Conservation (phyloP, 2,888 invertebrate species). For the Microctonus aethiopoides region DNA sequence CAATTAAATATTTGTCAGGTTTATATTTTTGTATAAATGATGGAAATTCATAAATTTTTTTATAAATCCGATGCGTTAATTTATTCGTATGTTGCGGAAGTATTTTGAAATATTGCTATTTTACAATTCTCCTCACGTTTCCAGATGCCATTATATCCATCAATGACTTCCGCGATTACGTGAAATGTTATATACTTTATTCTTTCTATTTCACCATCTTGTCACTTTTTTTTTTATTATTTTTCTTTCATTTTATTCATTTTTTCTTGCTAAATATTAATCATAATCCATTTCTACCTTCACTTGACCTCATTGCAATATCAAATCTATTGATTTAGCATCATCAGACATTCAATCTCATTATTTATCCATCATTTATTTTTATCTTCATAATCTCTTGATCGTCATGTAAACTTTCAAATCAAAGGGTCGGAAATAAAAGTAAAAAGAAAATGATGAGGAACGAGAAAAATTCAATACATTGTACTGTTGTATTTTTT, state of each 20-base stretch:
- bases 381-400: not conserved
- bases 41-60: not conserved
- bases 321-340: constrained; percentile 3
- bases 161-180: constrained; percentile 15
- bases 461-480: not conserved
- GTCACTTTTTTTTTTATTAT: not conserved
- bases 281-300: not conserved
- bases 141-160: constrained; percentile 9
- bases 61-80: not conserved
- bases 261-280: not conserved
- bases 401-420: not conserved
- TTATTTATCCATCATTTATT: not conserved
- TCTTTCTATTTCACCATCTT: not conserved
- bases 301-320: not conserved
- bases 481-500: not conserved
- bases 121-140: not conserved
- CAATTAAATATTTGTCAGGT: not conserved
- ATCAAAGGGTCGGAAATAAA: too few relatives aligned
- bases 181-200: not conserved
- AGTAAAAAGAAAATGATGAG: not conserved
- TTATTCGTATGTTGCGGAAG: not conserved
- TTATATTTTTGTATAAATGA: not conserved
- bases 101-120: not conserved
- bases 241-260: not conserved
- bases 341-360: constrained; percentile 2